Evolutionary conservation across 2,888 invertebrate species (phyloP).

Genomic region (Sarcophaga carnaria): DNA sequence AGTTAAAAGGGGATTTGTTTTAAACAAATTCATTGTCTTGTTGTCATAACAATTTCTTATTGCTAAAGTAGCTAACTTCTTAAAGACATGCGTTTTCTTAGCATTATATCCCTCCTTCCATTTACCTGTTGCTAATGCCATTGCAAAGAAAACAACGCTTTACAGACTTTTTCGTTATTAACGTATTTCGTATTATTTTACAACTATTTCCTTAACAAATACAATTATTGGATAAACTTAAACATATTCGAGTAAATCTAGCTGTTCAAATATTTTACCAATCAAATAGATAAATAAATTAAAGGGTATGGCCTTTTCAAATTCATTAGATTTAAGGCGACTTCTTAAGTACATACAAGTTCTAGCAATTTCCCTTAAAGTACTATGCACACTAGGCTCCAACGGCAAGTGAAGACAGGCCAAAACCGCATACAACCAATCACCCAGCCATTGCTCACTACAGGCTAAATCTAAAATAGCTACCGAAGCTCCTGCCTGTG

Average conservation of each 20-base stretch:
- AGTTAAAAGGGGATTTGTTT: background rate
- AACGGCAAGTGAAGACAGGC: constrained; percentile 80
- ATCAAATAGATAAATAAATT: constrained; percentile 80
- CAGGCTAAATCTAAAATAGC: constrained; percentile 71
- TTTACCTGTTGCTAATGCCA: constrained; percentile 1
- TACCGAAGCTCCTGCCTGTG: constrained; percentile 48
- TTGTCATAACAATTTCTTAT: constrained; percentile 40
- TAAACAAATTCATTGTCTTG: constrained; percentile 24
- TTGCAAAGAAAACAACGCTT: background rate
- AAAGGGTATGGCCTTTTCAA: constrained; percentile 77
- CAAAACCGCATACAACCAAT: constrained; percentile 80
- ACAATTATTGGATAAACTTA: constrained; percentile 65
- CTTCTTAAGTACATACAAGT: constrained; percentile 77
- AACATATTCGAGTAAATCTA: constrained; percentile 78
- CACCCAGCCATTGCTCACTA: constrained; percentile 78
- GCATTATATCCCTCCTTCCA: background rate
- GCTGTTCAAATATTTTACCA: constrained; percentile 78
- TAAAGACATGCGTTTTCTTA: constrained; percentile 47
- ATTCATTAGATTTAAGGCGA: constrained; percentile 73
- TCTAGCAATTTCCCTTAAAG: constrained; percentile 78
- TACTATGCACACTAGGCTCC: constrained; percentile 79
- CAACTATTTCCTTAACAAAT: constrained; percentile 18
- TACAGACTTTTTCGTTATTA: background rate
- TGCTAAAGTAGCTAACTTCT: constrained; percentile 9
- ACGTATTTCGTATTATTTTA: background rate